Conservation (phyloP, 2,888 invertebrate genomes). For the Acanthosepion pharaonis region DNA sequence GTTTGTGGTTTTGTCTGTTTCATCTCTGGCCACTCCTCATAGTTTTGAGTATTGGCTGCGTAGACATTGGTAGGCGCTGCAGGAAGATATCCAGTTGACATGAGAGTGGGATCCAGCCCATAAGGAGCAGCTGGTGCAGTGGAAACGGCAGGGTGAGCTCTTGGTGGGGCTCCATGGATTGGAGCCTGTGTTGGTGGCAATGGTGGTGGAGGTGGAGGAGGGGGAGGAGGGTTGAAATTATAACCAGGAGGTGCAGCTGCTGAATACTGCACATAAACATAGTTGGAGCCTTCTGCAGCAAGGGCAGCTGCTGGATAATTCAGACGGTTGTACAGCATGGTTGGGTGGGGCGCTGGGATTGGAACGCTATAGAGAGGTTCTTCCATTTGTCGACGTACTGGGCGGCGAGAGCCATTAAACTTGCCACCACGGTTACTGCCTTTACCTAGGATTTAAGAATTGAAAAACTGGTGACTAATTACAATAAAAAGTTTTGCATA, state of each 20-base stretch:
- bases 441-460: not conserved
- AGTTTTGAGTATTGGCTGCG: constrained; percentile 13
- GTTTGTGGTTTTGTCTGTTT: not conserved
- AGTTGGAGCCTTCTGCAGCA: constrained; percentile 33
- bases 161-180: constrained; percentile 37
- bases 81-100: not conserved
- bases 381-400: constrained; percentile 7
- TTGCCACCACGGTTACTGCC: constrained; percentile 42
- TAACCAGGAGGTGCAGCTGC: constrained; percentile 35
- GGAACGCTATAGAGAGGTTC: constrained; percentile 39
- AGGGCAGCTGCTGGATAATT: constrained; percentile 11
- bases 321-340: constrained; percentile 39
- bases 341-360: not conserved
- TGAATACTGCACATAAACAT: constrained; percentile 34
- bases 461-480: not conserved
- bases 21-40: constrained; percentile 46
- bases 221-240: constrained; percentile 33
- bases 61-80: constrained; percentile 37
- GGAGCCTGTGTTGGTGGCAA: constrained; percentile 37
- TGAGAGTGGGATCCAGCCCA: constrained; percentile 39
- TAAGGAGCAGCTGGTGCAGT: constrained; percentile 20
- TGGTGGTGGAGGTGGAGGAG: constrained; percentile 41
- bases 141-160: not conserved
- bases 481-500: not conserved
- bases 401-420: constrained; percentile 24